Evolutionary conservation across 2,888 invertebrate genomes (phyloP), one percentile per base, ranked within the genome.

Genomic region (Acrocera orbiculus): DNA sequence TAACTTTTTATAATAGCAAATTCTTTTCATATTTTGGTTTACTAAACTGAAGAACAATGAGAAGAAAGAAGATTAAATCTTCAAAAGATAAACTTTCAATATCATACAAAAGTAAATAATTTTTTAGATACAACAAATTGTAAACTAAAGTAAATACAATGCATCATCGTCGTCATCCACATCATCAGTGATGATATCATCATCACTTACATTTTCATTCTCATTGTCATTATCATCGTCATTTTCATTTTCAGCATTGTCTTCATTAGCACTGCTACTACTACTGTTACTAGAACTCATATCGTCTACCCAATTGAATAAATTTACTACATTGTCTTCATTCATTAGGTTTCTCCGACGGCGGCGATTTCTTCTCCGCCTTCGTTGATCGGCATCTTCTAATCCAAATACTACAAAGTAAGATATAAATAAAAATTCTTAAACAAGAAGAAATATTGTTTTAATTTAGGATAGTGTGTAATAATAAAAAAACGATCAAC

Each of bases 381-480:
- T 28, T 25, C 30, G 22, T 9, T 24, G 4, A 14, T 20, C 16
- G 6, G 11, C 22, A 11, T 13, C 26, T 5, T 35, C 35, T 10
- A 30, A 15, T n/a, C 17, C 17, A 20, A 30, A 34, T 5, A 30
- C 30, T 25, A 20, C 19, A 32, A 32, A 24, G 24, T 24, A 24
- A 25, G 16, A n/a, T 9, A 13, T 15, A 24, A 29, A 17, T 17
- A 16, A 17, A 24, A 20, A 30, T 13, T n/a, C 5, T 2, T n/a
- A 27, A 14, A 22, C 17, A 29, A 15, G 26, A 11, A 25, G 13
- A 50, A 62, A 56, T 40, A 9, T n/a, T 9, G 14, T 6, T 19
- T 19, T 22, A 22, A 10, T 6, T 10, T 8, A 22, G 10, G 10
- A 22, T 22, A 22, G 10, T 5, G 8, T 5, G 8, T 11, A 17